Conservation (phyloP, 2,113 vertebrate genomes). For the Catharus fuscescens region DNA sequence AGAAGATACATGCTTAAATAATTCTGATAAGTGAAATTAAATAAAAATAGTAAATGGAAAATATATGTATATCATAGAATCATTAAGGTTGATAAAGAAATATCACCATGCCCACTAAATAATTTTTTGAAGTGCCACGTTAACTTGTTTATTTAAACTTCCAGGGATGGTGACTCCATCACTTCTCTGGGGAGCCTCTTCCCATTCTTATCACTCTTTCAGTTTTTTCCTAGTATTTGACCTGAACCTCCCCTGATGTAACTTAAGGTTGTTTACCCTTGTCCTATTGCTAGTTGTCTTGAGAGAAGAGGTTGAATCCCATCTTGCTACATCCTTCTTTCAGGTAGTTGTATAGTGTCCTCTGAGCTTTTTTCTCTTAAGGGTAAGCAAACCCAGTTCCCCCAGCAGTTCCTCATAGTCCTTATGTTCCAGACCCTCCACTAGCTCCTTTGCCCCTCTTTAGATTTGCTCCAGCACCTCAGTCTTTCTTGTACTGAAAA, state of each 20-base stretch:
- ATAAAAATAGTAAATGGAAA: neutral
- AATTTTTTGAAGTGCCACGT: fast-evolving
- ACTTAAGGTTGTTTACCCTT: fast-evolving
- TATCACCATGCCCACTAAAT: neutral
- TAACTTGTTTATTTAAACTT: neutral
- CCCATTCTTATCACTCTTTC: neutral
- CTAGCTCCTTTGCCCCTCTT: fast-evolving
- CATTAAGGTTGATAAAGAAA: neutral
- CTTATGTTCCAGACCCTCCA: neutral
- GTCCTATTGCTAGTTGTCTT: neutral
- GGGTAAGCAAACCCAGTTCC: neutral
- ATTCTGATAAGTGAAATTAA: neutral
- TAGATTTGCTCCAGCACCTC: neutral
- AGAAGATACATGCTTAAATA: neutral
- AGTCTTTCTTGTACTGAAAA: neutral
- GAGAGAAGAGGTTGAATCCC: too few species aligned
- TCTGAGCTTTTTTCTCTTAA: neutral
- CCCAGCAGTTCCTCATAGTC: neutral
- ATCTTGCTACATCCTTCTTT: fast-evolving
- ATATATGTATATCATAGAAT: neutral
- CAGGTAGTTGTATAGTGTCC: neutral
- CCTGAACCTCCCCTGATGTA: neutral
- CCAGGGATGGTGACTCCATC: neutral
- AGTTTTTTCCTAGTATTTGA: neutral
- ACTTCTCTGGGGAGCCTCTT: neutral